Base-by-base conservation (phyloP, 2,888 invertebrate genomes). In the Drosophila mulleri region DNA sequence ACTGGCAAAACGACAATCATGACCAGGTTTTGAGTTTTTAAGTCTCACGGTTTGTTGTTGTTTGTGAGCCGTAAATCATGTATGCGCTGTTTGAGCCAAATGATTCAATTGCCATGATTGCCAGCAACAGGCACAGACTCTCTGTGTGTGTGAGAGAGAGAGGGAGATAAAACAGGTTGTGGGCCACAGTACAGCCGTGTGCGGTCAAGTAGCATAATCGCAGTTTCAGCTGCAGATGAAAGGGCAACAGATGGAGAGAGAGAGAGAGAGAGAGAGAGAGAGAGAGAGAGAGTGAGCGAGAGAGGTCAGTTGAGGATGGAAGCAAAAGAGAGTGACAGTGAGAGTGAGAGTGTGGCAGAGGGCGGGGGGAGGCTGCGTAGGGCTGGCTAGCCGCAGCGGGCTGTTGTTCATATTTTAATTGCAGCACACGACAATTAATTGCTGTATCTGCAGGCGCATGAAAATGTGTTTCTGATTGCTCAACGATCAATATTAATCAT, bases 1-100 rank as follows among this genome's bases (percentile, higher is more conserved):
- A 85, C 86, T 72, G 78, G 87, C 89, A 80, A 80, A 86, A 88
- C 79, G 72, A 74, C 86, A 88, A 80, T 74, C 75, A 75, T 75
- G 80, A 66, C 66, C 75, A 67, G 80, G 72, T 72, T 75, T 63
- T 60, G 52, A 68, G 72, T 66, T 78, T 75, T 65, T 37, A 62
- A 62, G 67, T 56, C 61, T 58, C 45, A 35, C 56, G 54, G 62
- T n/a, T 60, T 57, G 57, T 35, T 58, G 29, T 32, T 45, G 66
- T 20, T 20, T 57, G 39, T 54, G 35, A 37, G 53, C 41, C 39
- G 53, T 72, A 72, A 75, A 66, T 75, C 77, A 71, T 62, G 62
- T 52, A 60, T 57, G 39, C 48, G 50, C 54, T 48, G 48, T 37
- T 45, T 41, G 39, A 54, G 66, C 65, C 23, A 72, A 80, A 75